Conservation (phyloP, 1,140 invertebrate species). For the Aricia agestis region DNA sequence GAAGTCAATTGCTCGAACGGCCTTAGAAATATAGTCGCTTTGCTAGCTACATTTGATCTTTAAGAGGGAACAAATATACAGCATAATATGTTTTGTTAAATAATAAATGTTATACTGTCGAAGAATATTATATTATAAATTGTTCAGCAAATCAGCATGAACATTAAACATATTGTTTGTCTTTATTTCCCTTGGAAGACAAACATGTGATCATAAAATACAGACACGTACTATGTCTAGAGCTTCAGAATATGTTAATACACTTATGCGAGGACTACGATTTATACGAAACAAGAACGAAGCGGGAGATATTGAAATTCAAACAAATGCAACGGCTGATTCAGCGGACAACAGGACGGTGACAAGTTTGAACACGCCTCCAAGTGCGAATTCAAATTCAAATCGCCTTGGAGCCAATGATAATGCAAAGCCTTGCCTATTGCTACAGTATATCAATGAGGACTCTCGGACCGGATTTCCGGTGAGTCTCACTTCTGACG, state of each 20-base stretch:
- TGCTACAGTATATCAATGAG: constrained; percentile 41
- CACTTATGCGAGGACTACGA: not conserved
- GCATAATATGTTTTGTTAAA: too few species aligned
- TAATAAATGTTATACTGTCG: too few species aligned
- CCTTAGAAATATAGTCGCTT: too few species aligned
- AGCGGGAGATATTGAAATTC: not conserved
- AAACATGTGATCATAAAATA: not conserved
- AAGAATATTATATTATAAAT: too few species aligned
- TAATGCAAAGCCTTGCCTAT: constrained; percentile 35
- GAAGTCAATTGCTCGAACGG: too few species aligned
- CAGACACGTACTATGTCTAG: not conserved
- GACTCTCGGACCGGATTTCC: constrained; percentile 35
- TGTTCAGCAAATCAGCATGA: too few species aligned
- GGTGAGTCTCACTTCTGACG: constrained; percentile 11
- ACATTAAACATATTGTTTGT: too few species aligned
- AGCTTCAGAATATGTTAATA: constrained; percentile 1
- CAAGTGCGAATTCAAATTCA: constrained; percentile 35
- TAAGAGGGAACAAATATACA: too few species aligned
- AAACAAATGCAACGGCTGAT: constrained; percentile 2
- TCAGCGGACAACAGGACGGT: constrained; percentile 7
- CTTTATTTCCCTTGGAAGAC: too few species aligned
- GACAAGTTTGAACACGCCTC: constrained; percentile 12
- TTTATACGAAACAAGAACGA: not conserved
- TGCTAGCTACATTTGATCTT: too few species aligned
- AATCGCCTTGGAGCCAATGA: constrained; percentile 31